These are phyloP conservation scores for Myripristis murdjan DNA, from an alignment of 2,797 vertebrate genomes.

Conservation along the genomic window DNA sequence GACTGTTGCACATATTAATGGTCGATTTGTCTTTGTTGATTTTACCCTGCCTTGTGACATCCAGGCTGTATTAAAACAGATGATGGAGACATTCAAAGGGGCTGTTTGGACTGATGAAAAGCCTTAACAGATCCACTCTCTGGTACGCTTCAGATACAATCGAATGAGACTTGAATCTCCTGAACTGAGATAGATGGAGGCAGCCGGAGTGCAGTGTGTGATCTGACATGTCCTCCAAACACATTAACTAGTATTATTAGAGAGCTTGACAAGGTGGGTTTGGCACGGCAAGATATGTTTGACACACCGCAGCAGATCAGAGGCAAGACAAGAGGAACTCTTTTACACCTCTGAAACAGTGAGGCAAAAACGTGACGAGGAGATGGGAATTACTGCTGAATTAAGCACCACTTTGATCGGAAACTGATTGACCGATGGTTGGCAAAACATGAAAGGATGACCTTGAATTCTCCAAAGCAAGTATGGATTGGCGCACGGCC, in stretches of 20 bases:
- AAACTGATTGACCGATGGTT: slow-evolving; percentile 84
- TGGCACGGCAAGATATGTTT: slow-evolving; percentile 62
- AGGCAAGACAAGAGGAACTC: slow-evolving; percentile 59
- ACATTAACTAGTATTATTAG: slow-evolving; percentile 64
- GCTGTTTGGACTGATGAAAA: slow-evolving; percentile 42
- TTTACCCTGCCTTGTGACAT: neutral
- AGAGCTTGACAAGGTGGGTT: slow-evolving; percentile 62
- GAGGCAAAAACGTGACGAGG: slow-evolving; percentile 66
- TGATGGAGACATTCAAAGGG: slow-evolving; percentile 45
- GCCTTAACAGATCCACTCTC: slow-evolving; percentile 27
- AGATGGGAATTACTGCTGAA: slow-evolving; percentile 84
- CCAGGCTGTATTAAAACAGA: neutral
- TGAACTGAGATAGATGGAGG: slow-evolving; percentile 60
- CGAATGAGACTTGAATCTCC: slow-evolving; percentile 48
- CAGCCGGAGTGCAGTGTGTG: slow-evolving; percentile 57
- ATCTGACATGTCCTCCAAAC: slow-evolving; percentile 67
- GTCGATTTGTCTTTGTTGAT: neutral
- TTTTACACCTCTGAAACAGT: slow-evolving; percentile 66
- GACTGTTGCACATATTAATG: neutral
- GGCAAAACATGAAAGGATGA: slow-evolving; percentile 88
- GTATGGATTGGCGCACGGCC: slow-evolving; percentile 78
- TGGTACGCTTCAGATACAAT: slow-evolving; percentile 54
- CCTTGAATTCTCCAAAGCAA: slow-evolving; percentile 84
- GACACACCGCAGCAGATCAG: slow-evolving; percentile 70
- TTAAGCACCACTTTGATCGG: slow-evolving; percentile 86